These are phyloP conservation scores for Cinclus mexicanus DNA, from an alignment of 2,113 vertebrate species.

Conservation along the genomic window DNA sequence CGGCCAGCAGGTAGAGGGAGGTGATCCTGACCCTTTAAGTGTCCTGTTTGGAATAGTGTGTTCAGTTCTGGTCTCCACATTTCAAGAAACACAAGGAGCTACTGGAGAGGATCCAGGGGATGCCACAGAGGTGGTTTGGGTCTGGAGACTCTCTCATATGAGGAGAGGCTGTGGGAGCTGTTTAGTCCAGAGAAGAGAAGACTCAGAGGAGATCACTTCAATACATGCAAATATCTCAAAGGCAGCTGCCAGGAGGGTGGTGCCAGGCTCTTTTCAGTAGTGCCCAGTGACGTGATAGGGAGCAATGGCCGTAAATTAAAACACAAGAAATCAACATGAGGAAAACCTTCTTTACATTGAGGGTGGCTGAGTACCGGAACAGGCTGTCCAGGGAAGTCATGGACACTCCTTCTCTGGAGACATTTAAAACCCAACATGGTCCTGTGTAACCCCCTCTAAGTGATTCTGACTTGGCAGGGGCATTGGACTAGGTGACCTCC, in stretches of 20 bases:
- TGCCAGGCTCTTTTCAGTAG: background rate
- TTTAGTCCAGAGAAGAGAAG: background rate
- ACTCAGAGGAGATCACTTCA: background rate
- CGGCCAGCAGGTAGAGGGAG: background rate
- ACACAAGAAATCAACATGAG: background rate
- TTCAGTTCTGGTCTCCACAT: background rate
- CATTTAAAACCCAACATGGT: background rate
- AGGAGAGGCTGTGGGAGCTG: background rate
- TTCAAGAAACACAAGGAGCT: background rate
- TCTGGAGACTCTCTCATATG: background rate
- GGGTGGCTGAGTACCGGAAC: background rate
- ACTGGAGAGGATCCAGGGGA: background rate
- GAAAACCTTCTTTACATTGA: background rate
- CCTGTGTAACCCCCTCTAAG: background rate
- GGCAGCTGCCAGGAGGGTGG: background rate
- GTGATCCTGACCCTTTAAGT: background rate
- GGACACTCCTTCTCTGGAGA: background rate
- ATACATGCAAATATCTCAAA: background rate
- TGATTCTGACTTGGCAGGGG: background rate
- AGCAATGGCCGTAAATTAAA: background rate
- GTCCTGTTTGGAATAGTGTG: background rate
- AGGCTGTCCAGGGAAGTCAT: background rate
- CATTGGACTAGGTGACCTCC: background rate
- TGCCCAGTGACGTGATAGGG: background rate
- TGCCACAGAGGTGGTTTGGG: background rate